Base-by-base conservation (phyloP, 2,888 invertebrate species). In the Dorcus hopei region DNA sequence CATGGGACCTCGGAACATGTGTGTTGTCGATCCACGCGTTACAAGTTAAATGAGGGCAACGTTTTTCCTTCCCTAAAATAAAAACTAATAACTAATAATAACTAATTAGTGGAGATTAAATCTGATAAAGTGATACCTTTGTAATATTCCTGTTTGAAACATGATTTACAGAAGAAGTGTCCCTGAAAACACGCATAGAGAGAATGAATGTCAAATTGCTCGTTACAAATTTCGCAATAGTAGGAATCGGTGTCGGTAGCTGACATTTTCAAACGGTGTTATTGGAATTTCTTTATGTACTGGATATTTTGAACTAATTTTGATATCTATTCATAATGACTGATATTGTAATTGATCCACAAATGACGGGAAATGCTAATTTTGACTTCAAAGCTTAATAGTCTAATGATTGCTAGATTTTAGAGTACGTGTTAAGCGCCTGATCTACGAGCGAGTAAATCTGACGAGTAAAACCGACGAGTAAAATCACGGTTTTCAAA, bases 111-210 rank as follows among this genome's bases (percentile, higher is more conserved):
- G 41, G 41, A 6, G 9, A 9, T 7, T 11, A 41, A 43, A 9
- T 43, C 19, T 5, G 38, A 38, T 11, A 40, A 23, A 42, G 45
- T 11, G 33, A 9, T 63, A 65, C 66, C 65, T 59, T 54, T 57
- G 38, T 60, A 64, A 41, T 65, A 64, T 53, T 65, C 61, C 45
- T 64, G 60, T 42, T 61, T 61, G 45, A 62, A 68, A 40, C 67
- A 69, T 33, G 47, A 58, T 57, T 61, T 61, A 49, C 69, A 69
- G 40, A 69, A 58, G 42, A 66, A 66, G 56, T 69, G 69, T 3
- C 67, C 67, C 42, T 66, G 62, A 40, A 65, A 62, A 47, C 69
- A 69, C n/a, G 64, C 63, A 45, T 63, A 66, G 50, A 66, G 56
- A 16, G 43, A 56, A 38, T 65, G 54, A 40, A 65, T 48, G 39